Evolutionary conservation across 2,113 vertebrate species (phyloP).

Genomic region (Scytalopus superciliaris): DNA sequence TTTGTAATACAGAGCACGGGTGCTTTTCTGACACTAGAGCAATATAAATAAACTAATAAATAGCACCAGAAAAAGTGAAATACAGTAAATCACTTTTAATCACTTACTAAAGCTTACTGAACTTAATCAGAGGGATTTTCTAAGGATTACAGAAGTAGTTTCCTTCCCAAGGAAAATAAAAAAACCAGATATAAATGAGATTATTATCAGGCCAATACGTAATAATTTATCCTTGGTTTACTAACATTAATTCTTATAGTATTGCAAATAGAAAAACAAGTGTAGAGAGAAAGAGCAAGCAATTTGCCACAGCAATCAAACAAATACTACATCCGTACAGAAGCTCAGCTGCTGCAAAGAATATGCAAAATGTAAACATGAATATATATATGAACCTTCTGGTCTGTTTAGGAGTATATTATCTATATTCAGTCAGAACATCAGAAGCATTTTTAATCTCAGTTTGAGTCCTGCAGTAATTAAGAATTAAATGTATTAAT

Average conservation of each 20-base stretch:
- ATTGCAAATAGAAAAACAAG: not conserved
- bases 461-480: not conserved
- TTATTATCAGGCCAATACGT: not conserved
- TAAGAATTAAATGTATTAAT: not conserved
- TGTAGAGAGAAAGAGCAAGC: not conserved
- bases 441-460: slow-evolving; percentile 4
- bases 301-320: not conserved
- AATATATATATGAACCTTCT: not conserved
- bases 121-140: not conserved
- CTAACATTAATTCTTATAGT: not conserved
- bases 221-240: not conserved
- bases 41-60: not conserved
- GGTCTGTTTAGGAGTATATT: not conserved
- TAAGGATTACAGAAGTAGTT: not conserved
- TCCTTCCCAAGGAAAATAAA: not conserved
- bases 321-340: not conserved
- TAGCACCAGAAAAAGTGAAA: not conserved
- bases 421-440: not conserved
- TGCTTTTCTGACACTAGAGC: not conserved
- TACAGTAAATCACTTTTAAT: not conserved
- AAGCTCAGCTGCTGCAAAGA: not conserved
- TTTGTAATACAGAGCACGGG: not conserved
- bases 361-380: not conserved
- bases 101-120: not conserved
- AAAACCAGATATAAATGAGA: not conserved